These are phyloP conservation scores for Drosophila dives DNA, from an alignment of 2,888 invertebrate species.

Conservation along the genomic window DNA sequence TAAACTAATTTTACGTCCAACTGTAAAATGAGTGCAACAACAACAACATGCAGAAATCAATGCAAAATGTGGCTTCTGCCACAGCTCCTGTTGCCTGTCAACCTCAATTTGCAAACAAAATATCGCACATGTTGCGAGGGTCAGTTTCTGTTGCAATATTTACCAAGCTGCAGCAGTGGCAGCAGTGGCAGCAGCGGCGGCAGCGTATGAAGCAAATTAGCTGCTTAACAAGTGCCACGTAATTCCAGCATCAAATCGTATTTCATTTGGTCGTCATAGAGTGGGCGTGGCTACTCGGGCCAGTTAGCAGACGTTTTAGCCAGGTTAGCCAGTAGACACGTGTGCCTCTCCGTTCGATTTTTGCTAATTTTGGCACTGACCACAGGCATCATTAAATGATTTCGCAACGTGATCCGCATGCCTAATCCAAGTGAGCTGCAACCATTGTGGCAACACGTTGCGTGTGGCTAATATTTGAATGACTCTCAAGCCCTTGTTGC, in stretches of 20 bases:
- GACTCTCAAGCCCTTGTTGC: neutral
- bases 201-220: conserved; percentile 11
- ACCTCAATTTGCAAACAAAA: conserved; percentile 54
- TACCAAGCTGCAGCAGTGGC: neutral
- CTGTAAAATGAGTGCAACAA: conserved; percentile 19
- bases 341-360: conserved; percentile 15
- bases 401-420: conserved; percentile 56
- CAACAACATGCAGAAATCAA: conserved; percentile 53
- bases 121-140: neutral
- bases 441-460: conserved; percentile 34
- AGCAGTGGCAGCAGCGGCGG: neutral
- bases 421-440: conserved; percentile 3
- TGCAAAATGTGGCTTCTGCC: conserved; percentile 34
- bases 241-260: conserved; percentile 18
- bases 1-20: conserved; percentile 42
- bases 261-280: neutral
- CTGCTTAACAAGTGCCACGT: conserved; percentile 21
- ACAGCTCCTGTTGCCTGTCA: conserved; percentile 45
- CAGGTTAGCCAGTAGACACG: conserved; percentile 13
- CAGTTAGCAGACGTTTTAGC: neutral
- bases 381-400: conserved; percentile 61
- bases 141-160: conserved; percentile 9
- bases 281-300: conserved; percentile 5
- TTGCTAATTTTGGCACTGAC: conserved; percentile 6
- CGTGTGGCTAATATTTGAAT: conserved; percentile 43